These are phyloP conservation scores for Cervus canadensis DNA, from an alignment of 2,113 vertebrate genomes.

Conservation along the genomic window DNA sequence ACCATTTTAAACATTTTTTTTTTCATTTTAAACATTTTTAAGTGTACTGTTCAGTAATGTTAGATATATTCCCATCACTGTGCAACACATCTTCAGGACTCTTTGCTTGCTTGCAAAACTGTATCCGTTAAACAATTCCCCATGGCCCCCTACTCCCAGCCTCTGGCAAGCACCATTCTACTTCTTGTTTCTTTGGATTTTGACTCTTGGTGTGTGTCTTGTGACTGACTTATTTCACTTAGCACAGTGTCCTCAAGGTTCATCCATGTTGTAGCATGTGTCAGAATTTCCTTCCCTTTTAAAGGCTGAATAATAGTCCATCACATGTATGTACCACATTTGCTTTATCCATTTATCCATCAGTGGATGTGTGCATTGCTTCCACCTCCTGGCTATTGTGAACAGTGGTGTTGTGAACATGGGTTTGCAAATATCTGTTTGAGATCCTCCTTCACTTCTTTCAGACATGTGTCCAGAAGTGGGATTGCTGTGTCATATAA, in stretches of 20 bases:
- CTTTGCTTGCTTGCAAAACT: background rate
- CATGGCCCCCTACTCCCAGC: fast-evolving
- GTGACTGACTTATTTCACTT: background rate
- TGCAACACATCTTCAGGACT: background rate
- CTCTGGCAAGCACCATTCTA: background rate
- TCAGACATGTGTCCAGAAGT: background rate
- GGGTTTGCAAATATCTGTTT: background rate
- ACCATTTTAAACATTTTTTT: background rate
- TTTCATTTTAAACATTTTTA: background rate
- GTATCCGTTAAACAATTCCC: background rate
- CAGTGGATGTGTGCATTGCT: background rate
- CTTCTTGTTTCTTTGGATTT: background rate
- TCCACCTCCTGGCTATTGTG: background rate
- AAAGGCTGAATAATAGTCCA: background rate
- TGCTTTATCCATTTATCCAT: background rate
- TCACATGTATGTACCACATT: background rate
- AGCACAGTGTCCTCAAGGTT: background rate
- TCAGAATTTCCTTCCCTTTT: background rate
- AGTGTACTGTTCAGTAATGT: background rate
- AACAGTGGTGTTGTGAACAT: background rate
- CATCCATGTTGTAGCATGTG: background rate
- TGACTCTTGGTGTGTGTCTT: background rate
- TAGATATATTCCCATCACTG: background rate
- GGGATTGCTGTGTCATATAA: background rate
- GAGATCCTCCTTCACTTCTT: background rate